These are phyloP conservation scores for Thymelicus lineola DNA, from an alignment of 2,888 invertebrate genomes.

Conservation along the genomic window DNA sequence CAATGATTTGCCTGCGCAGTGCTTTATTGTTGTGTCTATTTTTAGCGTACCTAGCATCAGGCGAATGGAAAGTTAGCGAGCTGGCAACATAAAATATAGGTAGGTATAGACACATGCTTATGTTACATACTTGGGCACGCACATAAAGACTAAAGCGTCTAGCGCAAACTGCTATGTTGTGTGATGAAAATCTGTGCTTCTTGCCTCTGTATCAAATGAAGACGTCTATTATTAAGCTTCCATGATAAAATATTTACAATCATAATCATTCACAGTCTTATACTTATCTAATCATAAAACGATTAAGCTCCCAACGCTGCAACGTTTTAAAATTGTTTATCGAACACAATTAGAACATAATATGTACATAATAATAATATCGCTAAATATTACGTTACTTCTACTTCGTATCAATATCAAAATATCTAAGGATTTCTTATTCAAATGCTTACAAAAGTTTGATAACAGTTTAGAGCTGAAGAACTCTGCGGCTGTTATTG, in stretches of 20 bases:
- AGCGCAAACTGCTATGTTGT: slow-evolving; percentile 17
- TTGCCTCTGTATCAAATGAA: not conserved
- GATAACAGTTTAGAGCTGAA: slow-evolving; percentile 29
- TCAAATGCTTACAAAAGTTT: slow-evolving; percentile 6
- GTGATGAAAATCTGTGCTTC: not conserved
- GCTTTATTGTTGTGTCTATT: slow-evolving; percentile 71
- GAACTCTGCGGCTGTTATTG: slow-evolving; percentile 37
- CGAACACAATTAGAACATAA: too few species aligned
- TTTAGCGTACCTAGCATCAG: slow-evolving; percentile 69
- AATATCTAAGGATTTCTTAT: slow-evolving; percentile 3
- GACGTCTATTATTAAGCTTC: not conserved
- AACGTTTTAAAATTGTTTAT: too few species aligned
- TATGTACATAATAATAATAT: too few species aligned
- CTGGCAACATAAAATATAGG: slow-evolving; percentile 66
- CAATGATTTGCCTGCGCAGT: slow-evolving; percentile 65
- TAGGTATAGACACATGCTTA: slow-evolving; percentile 45
- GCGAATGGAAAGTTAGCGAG: slow-evolving; percentile 79
- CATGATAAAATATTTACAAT: too few species aligned
- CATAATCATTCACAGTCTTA: too few species aligned
- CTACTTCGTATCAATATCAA: not conserved
- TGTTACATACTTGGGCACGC: slow-evolving; percentile 41
- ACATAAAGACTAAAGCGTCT: slow-evolving; percentile 31
- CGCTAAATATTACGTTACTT: too few species aligned
- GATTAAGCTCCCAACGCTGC: too few species aligned
- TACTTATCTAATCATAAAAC: too few species aligned